A percentile compares a stretch with the other conserved stretches of the same genome.
These are phyloP conservation scores for Dendrolimus houi DNA, from an alignment of 2,888 invertebrate genomes.

Conservation along the genomic window DNA sequence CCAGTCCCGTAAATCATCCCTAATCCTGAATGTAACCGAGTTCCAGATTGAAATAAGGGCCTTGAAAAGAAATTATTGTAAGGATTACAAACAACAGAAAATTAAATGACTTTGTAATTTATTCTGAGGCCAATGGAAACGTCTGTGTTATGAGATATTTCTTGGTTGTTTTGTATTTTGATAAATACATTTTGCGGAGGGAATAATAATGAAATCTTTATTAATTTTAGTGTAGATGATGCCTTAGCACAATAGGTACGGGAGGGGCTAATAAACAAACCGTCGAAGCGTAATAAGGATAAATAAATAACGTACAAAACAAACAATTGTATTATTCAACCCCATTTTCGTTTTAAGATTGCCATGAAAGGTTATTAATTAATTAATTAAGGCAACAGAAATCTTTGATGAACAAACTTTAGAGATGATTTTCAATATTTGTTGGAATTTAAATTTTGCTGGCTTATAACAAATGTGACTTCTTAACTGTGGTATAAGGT, in stretches of 20 bases:
- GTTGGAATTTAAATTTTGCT: too few species aligned
- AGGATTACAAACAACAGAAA: slow-evolving; percentile 45
- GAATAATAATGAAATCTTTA: slow-evolving; percentile 31
- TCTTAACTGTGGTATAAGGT: too few species aligned
- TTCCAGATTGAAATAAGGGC: slow-evolving; percentile 36
- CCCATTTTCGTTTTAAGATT: neutral
- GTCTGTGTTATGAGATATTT: slow-evolving; percentile 33
- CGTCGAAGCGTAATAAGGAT: neutral
- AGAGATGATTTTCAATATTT: too few species aligned
- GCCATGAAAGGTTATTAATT: neutral
- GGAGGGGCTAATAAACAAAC: neutral
- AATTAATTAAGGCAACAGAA: neutral
- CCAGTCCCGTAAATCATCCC: slow-evolving; percentile 28
- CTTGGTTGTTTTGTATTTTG: slow-evolving; percentile 38
- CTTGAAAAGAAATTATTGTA: slow-evolving; percentile 44
- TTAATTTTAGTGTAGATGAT: slow-evolving; percentile 20
- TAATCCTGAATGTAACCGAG: slow-evolving; percentile 28
- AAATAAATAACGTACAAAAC: slow-evolving; percentile 1
- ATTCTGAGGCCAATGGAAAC: slow-evolving; percentile 36
- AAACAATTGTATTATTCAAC: neutral
- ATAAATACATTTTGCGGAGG: slow-evolving; percentile 29
- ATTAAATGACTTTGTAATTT: slow-evolving; percentile 50
- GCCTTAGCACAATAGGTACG: neutral
- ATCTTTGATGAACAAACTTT: too few species aligned
- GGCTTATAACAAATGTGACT: too few species aligned